A percentile compares a stretch with the other conserved stretches of the same genome.
Evolutionary conservation across 2,113 vertebrate genomes (phyloP).

Genomic region (Psephotus haematonotus): DNA sequence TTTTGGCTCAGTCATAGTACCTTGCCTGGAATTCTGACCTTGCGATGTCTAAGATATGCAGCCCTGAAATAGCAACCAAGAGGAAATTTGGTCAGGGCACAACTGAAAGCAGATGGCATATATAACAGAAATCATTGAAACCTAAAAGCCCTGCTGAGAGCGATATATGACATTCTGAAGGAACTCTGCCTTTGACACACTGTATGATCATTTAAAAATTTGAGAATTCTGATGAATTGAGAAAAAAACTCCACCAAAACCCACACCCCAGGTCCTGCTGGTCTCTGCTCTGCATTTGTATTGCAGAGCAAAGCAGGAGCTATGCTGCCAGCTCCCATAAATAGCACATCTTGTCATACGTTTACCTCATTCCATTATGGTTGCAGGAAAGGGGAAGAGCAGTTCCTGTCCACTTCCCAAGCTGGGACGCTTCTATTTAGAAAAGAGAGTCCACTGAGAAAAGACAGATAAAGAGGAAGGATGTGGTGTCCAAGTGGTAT

Average conservation of each 20-base stretch:
- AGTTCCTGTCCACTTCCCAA: not conserved
- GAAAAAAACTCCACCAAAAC: not conserved
- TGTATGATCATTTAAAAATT: not conserved
- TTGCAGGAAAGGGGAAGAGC: not conserved
- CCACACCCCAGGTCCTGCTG: not conserved
- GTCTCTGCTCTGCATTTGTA: not conserved
- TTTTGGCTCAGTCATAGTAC: constrained; percentile 19
- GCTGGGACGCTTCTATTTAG: not conserved
- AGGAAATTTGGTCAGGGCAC: constrained; percentile 21
- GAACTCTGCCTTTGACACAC: constrained; percentile 34
- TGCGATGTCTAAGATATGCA: constrained; percentile 32
- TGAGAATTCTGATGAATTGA: not conserved
- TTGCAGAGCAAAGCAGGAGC: not conserved
- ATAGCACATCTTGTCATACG: not conserved
- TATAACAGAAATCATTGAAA: constrained; percentile 27
- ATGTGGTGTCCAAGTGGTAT: not conserved
- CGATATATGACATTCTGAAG: not conserved
- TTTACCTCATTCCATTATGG: not conserved
- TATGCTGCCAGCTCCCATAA: not conserved
- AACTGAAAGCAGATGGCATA: constrained; percentile 53
- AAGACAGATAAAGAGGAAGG: not conserved
- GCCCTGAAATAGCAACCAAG: constrained; percentile 44
- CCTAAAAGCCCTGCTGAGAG: constrained; percentile 40
- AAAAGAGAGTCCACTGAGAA: not conserved
- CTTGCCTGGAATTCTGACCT: constrained; percentile 56